A percentile compares a stretch with the other conserved stretches of the same genome.
These are phyloP conservation scores for Ecdyonurus torrentis DNA, from an alignment of 2,888 invertebrate genomes.

Conservation along the genomic window DNA sequence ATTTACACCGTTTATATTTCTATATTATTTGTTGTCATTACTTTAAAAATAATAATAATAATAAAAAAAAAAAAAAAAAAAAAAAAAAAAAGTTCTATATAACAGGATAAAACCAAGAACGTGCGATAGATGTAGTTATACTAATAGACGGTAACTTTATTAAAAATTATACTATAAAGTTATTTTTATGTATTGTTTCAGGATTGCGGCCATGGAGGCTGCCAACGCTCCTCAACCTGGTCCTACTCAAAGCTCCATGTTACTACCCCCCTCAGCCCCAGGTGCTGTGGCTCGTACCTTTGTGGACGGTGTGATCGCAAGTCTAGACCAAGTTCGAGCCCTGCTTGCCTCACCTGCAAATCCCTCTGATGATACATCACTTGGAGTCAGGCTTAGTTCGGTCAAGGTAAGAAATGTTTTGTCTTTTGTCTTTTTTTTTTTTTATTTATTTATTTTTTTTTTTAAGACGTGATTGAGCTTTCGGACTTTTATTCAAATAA, in stretches of 20 bases:
- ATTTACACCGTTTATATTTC: neutral
- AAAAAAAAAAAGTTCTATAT: neutral
- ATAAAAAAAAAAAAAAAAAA: neutral
- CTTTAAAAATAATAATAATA: neutral
- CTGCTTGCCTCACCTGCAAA: conserved; percentile 42
- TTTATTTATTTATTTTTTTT: neutral
- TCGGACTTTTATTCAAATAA: neutral
- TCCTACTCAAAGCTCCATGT: neutral
- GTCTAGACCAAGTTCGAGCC: conserved; percentile 28
- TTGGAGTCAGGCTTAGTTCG: conserved; percentile 43
- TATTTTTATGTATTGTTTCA: conserved; percentile 2
- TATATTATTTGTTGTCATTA: neutral
- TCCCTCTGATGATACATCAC: conserved; percentile 43
- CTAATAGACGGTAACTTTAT: no score
- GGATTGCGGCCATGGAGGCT: conserved; percentile 14
- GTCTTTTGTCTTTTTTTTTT: conserved; percentile 1
- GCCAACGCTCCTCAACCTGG: conserved; percentile 5
- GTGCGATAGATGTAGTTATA: no score
- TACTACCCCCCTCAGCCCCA: neutral
- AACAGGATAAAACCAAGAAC: no score
- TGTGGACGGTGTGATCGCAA: conserved; percentile 15
- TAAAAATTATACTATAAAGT: no score
- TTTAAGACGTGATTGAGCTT: neutral
- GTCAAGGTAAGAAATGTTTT: conserved; percentile 37
- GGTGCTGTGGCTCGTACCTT: neutral